Percentiles rank a stretch among this genome's conserved stretches.
phyloP scores from a whole-genome alignment of 2,888 invertebrate genomes.

The Pristionchus exspectatus region DNA sequence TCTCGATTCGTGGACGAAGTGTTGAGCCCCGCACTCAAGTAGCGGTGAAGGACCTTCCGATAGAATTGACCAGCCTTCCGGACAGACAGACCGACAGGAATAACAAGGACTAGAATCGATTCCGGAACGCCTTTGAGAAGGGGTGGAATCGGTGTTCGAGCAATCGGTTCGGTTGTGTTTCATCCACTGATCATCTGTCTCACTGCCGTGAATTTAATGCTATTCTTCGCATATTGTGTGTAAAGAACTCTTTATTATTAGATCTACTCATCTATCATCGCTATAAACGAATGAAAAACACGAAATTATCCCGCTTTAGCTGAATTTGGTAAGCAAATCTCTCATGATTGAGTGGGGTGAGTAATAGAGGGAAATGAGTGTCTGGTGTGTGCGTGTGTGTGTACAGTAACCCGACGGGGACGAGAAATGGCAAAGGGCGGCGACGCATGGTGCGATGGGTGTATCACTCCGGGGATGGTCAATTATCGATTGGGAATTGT shows the following conservation, averaged over 20 bases:
- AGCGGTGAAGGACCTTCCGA: background rate
- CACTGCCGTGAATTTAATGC: background rate
- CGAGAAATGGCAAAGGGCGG: slow-evolving; percentile 14
- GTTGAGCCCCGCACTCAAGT: slow-evolving; percentile 8
- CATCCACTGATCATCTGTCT: background rate
- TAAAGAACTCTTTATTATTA: slow-evolving; percentile 19
- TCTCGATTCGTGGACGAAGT: background rate
- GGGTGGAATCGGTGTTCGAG: background rate
- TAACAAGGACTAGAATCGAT: slow-evolving; percentile 4
- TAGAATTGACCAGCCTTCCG: background rate
- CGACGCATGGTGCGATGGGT: background rate
- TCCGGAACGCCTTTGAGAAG: background rate
- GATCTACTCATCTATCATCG: background rate
- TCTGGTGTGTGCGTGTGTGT: background rate
- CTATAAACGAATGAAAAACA: slow-evolving; percentile 30
- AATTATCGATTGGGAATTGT: slow-evolving; percentile 11
- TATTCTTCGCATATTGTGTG: background rate
- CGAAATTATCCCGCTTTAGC: background rate
- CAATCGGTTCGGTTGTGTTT: background rate
- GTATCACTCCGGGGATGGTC: background rate
- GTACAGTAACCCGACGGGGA: slow-evolving; percentile 44
- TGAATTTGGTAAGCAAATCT: slow-evolving; percentile 39
- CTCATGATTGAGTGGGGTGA: background rate
- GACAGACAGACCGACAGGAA: background rate
- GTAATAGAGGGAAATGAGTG: background rate